Conservation (phyloP, 2,113 vertebrate genomes). For the Halichoerus grypus region DNA sequence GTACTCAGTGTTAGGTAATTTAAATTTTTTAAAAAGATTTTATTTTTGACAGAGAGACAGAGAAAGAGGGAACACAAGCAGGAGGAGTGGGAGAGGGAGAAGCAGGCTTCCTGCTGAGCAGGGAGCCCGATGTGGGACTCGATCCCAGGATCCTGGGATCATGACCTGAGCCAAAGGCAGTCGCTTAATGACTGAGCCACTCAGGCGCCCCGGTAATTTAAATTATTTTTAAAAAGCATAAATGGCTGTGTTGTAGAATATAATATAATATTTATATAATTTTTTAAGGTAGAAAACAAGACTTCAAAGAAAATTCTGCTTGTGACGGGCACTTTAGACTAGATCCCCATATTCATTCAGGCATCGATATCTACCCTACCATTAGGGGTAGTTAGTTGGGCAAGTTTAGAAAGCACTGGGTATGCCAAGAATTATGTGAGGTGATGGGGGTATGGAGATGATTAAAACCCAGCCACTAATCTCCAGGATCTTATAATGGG, state of each 20-base stretch:
- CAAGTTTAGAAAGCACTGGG: not conserved
- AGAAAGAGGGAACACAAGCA: no score
- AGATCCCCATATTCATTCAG: not conserved
- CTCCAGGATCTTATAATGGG: conserved; percentile 9
- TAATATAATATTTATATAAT: not conserved
- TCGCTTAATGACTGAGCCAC: no score
- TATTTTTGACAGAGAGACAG: no score
- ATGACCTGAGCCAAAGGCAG: no score
- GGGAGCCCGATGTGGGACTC: no score
- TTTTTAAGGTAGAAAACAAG: not conserved
- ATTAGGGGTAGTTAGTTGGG: not conserved
- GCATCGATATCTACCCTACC: not conserved
- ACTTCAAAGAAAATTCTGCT: conserved; percentile 5
- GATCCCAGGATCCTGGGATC: no score
- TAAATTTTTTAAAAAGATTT: no score
- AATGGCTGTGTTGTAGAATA: not conserved
- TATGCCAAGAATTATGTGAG: not conserved
- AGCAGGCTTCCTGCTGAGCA: no score
- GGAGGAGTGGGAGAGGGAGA: no score
- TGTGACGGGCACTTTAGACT: not conserved
- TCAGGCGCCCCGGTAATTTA: not conserved
- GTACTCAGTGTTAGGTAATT: not conserved
- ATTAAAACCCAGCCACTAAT: not conserved
- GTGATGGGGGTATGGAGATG: conserved; percentile 21
- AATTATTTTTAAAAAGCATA: not conserved